Base-by-base conservation (phyloP, 1,140 invertebrate species). In the Cotesia typhae region DNA sequence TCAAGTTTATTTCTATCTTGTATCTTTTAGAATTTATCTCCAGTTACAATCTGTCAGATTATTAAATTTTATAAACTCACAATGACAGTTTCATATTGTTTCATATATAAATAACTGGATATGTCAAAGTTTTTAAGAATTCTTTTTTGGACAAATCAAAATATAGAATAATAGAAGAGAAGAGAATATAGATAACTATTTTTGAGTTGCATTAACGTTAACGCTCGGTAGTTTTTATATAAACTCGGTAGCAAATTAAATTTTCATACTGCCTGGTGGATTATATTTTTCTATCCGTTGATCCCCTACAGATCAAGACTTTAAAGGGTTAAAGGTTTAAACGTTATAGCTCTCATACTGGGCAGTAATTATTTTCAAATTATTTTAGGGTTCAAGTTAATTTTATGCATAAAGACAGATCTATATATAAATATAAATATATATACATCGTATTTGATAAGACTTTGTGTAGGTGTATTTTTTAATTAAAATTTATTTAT, bases 341-440 rank as follows among this genome's bases (percentile, higher is more conserved):
- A 28, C 28, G 28, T 28, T 28, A n/a, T n/a, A 28, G 28, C 20
- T 76, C 71, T 77, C 64, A 75, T 10, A 60, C 71, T 74, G 76
- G 60, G 78, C 76, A 81, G 83, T 85, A 85, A 85, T 85, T 85
- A 85, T 85, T 85, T 84, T 77, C 60, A 47, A 72, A 67, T 28
- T 41, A 35, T 60, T 52, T 47, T 47, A 47, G 28, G 28, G 6
- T 47, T 10, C 2, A n/a, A 7, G 12, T 55, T 55, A 55, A 14
- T 55, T n/a, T 55, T n/a, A 28, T 20, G 57, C 14, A 20, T 20
- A 59, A 59, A 59, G 17, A 20, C 9, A 55, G 17, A 14, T n/a
- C 17, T 14, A 55, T 14, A 12, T 3, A 55, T 14, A 2, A 55
- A n/a, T n/a, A n/a, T n/a, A n/a, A n/a, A n/a, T 17, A 17, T 17